Base-by-base conservation (phyloP, 2,888 invertebrate species). In the Hirtodrosophila trivittata region DNA sequence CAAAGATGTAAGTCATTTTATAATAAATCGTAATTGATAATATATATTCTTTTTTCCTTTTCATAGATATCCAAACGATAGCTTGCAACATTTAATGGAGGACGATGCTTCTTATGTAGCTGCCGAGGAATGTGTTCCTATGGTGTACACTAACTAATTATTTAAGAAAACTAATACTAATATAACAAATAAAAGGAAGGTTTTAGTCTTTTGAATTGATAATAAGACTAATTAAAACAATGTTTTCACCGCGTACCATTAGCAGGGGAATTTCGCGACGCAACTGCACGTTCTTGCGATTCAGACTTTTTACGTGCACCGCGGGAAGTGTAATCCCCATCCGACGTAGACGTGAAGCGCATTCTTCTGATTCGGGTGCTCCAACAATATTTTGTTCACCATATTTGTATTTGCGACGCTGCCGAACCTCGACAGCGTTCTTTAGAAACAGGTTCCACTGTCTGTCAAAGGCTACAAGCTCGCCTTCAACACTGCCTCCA, bases 371-470 rank as follows among this genome's bases (percentile, higher is more conserved):
- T 1, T 16, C 13, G 35, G 82, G 59, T 30, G 77, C 32, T 30
- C 77, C 76, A 46, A 74, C 70, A 18, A 85, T 68, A 16, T 89
- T 88, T 55, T 89, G 88, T 9, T 87, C 75, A 0, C 88, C 86
- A 60, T 85, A 90, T 35, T 87, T 87, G 51, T 77, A 88, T 69
- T 91, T 91, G 7, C 93, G 93, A 66, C 94, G 92, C 47, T 92
- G 93, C 95, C 96, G 97, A 1, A 94, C 91, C 91, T 98, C 98
- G 21, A 94, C 92, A 1, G 97, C 97, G 88, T 97, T 96, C 55
- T 93, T 93, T 49, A 98, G 91, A 3, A 96, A 95, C 77, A 98
- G 90, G 91, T 98, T 98, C 95, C 97, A 97, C 89, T 97, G 97
- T 88, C 96, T 97, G 91, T 98, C 98, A 90, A 97, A 98, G 1